Base-by-base conservation (phyloP, 2,113 vertebrate species). In the Calyptommatus sinebrachiatus region DNA sequence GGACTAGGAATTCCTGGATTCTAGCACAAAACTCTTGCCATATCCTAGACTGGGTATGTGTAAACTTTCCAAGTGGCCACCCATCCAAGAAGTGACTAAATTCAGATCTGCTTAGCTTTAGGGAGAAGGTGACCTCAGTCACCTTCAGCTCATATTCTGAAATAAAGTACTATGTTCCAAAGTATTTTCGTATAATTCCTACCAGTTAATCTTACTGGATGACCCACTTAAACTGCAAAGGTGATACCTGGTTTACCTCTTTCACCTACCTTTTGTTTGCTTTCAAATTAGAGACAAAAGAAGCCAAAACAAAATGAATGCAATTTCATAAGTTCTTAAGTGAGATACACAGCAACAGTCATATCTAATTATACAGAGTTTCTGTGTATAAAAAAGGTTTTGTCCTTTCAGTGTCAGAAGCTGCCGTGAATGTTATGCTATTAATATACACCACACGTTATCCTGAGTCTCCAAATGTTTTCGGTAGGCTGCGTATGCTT, bases 401-500 rank as follows among this genome's bases (percentile, higher is more conserved):
- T 48, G 65, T 4, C 26, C 69, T 31, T 14, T 68, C 53, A 50
- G 57, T 77, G 5, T 70, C 10, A 81, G 73, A 8, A 60, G 77
- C 79, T 71, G 20, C 3, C 4, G 7, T 29, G 63, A 77, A 50
- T 18, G 28, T 66, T 66, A 14, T 28, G 11, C 11, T 41, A 35
- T 46, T 88, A 85, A 84, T 73, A 84, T 73, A 85, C 60, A 67
- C 67, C 78, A 72, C 46, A 21, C 46, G 62, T n/a, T 48, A 21
- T 83, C 48, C 61, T 79, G 69, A 11, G 80, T 61, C 71, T 26
- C 45, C n/a, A 3, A 35, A 69, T 79, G 71, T 79, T 0, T 5
- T 2, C 66, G 1, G 8, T 11, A 20, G 28, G 14, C 21, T 76
- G 14, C 2, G 85, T 78, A 9, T 84, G 69, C n/a, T 60, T 83